Evolutionary conservation across 2,888 invertebrate species (phyloP).

Genomic region (Corythucha ciliata): DNA sequence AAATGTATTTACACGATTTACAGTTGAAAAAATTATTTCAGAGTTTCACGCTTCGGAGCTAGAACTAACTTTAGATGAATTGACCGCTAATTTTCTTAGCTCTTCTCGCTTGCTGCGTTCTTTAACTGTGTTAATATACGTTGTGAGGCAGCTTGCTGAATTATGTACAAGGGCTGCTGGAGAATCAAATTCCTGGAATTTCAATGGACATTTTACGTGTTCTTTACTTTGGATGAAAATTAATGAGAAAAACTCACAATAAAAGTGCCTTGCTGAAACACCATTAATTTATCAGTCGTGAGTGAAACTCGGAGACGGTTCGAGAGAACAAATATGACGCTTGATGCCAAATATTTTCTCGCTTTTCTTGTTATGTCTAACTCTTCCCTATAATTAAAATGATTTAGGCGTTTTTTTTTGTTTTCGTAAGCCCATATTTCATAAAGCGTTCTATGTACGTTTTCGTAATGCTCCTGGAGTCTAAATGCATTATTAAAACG

Average conservation of each 20-base stretch:
- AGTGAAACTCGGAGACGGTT: slow-evolving; percentile 14
- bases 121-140: slow-evolving; percentile 11
- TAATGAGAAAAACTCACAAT: slow-evolving; percentile 6
- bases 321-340: slow-evolving; percentile 13
- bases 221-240: not conserved
- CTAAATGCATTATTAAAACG: slow-evolving; percentile 7
- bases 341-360: slow-evolving; percentile 5
- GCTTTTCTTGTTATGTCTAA: slow-evolving; percentile 2
- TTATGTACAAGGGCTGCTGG: slow-evolving; percentile 3
- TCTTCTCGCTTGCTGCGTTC: slow-evolving; percentile 11
- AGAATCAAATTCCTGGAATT: slow-evolving; percentile 1
- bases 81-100: not conserved
- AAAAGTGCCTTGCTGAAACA: slow-evolving; percentile 10
- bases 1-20: too few relatives aligned
- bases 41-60: too few relatives aligned
- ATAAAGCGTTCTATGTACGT: too few relatives aligned
- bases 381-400: slow-evolving; percentile 16
- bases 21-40: too few relatives aligned
- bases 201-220: not conserved
- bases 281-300: slow-evolving; percentile 12
- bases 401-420: too few relatives aligned
- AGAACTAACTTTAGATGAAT: too few relatives aligned
- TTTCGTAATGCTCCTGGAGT: slow-evolving; percentile 5
- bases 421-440: too few relatives aligned
- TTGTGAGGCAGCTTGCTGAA: slow-evolving; percentile 9